Percentiles rank a stretch among this genome's conserved stretches.
phyloP scores from a whole-genome alignment of 2,888 invertebrate species.

The Phengaris alcon region DNA sequence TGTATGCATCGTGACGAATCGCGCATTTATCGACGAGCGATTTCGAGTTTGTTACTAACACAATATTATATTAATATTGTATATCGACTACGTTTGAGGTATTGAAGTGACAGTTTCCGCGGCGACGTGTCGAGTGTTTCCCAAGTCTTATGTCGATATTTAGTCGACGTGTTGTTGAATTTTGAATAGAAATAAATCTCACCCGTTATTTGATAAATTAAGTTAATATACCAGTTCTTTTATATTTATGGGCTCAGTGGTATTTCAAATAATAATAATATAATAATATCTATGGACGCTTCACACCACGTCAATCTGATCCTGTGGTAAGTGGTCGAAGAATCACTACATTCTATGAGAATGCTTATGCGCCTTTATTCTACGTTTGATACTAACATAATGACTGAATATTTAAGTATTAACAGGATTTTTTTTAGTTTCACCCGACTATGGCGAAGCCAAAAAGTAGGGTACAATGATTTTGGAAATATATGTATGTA shows the following conservation, averaged over 20 bases:
- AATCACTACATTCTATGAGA: no score
- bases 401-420: not conserved
- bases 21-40: constrained; percentile 11
- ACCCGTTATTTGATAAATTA: not conserved
- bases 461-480: no score
- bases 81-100: not conserved
- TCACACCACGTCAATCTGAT: no score
- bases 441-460: not conserved
- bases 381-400: not conserved
- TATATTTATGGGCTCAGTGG: not conserved
- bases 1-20: not conserved
- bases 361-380: not conserved
- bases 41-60: no score
- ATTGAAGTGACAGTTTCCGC: no score
- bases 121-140: not conserved
- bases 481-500: no score
- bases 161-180: not conserved
- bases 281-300: no score
- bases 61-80: constrained; percentile 20
- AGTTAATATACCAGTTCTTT: constrained; percentile 15
- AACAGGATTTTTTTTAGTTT: not conserved
- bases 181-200: not conserved
- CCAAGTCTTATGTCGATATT: not conserved
- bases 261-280: not conserved
- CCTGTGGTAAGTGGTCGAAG: no score